A percentile compares a stretch with the other conserved stretches of the same genome.
phyloP scores from a whole-genome alignment of 2,113 vertebrate genomes.

The Promerops cafer region DNA sequence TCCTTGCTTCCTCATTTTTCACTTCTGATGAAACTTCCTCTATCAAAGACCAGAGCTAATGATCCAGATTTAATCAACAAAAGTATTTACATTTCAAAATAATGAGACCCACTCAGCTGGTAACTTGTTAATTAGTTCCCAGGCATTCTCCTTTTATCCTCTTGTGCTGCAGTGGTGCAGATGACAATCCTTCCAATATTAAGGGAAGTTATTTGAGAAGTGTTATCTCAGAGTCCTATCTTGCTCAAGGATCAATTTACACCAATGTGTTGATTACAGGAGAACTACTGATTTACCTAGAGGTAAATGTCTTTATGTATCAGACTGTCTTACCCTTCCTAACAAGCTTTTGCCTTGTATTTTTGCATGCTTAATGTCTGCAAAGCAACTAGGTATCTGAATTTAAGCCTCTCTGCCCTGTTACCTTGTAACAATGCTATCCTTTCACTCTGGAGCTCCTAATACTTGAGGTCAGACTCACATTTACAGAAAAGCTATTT shows the following conservation, averaged over 20 bases:
- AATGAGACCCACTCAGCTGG: not conserved
- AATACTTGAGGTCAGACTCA: not conserved
- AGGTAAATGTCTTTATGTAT: not conserved
- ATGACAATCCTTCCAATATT: not conserved
- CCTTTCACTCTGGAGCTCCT: not conserved
- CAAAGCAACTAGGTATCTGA: not conserved
- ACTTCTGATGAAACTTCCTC: slow-evolving; percentile 9
- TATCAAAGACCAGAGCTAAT: not conserved
- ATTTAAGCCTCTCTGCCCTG: not conserved
- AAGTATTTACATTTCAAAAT: slow-evolving; percentile 49
- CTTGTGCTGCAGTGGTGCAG: not conserved
- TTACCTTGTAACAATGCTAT: not conserved
- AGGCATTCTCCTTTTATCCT: not conserved
- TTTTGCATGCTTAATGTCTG: not conserved
- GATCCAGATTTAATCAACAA: slow-evolving; percentile 29
- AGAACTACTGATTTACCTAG: not conserved
- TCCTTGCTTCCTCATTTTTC: not conserved
- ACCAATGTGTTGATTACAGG: not conserved
- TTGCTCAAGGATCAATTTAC: not conserved
- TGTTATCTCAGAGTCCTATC: not conserved
- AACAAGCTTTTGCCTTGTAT: not conserved
- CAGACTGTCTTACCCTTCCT: not conserved
- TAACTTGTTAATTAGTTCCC: slow-evolving; percentile 24
- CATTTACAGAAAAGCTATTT: not conserved
- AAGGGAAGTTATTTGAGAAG: not conserved